Base-by-base conservation (phyloP, 2,888 invertebrate genomes). In the Drosophila anomalipes region DNA sequence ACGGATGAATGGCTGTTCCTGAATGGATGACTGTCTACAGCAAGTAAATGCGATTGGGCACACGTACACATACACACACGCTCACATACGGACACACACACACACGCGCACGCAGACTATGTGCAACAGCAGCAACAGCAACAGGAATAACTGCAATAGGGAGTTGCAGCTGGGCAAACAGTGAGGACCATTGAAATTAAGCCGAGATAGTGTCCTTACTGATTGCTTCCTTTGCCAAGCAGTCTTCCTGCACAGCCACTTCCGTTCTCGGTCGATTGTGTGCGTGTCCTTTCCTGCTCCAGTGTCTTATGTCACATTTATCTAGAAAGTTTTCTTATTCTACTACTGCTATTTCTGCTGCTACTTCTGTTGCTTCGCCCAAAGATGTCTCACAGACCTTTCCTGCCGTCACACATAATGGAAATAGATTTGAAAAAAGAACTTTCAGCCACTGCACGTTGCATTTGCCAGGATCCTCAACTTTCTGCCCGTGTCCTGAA, bases 251-350 rank as follows among this genome's bases (percentile, higher is more conserved):
- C 88, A 82, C 61, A 77, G 68, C 72, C 79, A 81, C 82, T 82
- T 91, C 91, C 89, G 79, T 71, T 70, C 73, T 80, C 73, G 68
- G 71, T 79, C 73, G 82, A 79, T 83, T 81, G 62, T 82, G 75
- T 75, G 63, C 79, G 72, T 77, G 58, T 71, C 68, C 70, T 72
- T 87, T 88, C 81, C 77, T 81, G 82, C 86, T 84, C 70, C 85
- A 90, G 80, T 90, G 84, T 91, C 89, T 90, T 88, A 82, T 89
- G 86, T 89, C 86, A 90, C 86, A 86, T 91, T 88, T 92, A 90
- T 91, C 91, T 86, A 82, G 75, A 85, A 91, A 90, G 74, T 89
- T 91, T 90, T 80, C 82, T 80, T 70, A 76, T 81, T 82, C 79
- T 78, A 74, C 74, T 61, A 53, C 60, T 35, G 54, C 53, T 16